Base-by-base conservation (phyloP, 2,113 vertebrate genomes). In the Amphiprion ocellaris region DNA sequence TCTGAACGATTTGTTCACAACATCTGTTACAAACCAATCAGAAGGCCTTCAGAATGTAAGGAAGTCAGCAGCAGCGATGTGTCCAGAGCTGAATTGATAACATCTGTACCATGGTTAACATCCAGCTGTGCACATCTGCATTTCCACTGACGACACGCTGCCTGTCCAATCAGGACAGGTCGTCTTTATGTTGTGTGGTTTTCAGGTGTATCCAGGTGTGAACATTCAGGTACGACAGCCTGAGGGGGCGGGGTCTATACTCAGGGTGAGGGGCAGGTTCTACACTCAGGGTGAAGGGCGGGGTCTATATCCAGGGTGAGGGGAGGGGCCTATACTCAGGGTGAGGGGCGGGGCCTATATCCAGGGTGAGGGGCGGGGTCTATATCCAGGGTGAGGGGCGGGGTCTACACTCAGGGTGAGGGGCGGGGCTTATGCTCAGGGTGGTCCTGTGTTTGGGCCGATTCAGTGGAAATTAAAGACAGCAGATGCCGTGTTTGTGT, bases 401-500 rank as follows among this genome's bases (percentile, higher is more conserved):
- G 2, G 41, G 14, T n/a, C 37, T 66, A 28, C 11, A 10, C n/a
- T 37, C 10, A 2, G 28, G 28, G 50, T 52, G 12, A 26, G 26
- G 26, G 37, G 37, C 37, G 37, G 37, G 37, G 10, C 47, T 39
- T 53, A n/a, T n/a, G 11, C 37, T 24, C 14, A 1, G 30, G 49
- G 52, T 39, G 8, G 14, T 33, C 49, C 49, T 67, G 30, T 12
- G 37, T 47, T 53, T 14, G 47, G 49, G 14, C 64, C 47, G 33
- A 66, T 4, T 52, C 30, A 28, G 30, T 21, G 30, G 49, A 56
- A 54, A 69, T 44, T 56, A 69, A 56, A 4, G 66, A n/a, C 39
- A 47, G 41, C 62, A 37, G n/a, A 74, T 28, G 30, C 46, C 21
- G 44, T 63, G 66, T n/a, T 17, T 71, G 81, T 69, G 77, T 69